Evolutionary conservation across 2,888 invertebrate genomes (phyloP), one percentile per base, ranked within the genome.

Genomic region (Cosmorhoe ocellata): DNA sequence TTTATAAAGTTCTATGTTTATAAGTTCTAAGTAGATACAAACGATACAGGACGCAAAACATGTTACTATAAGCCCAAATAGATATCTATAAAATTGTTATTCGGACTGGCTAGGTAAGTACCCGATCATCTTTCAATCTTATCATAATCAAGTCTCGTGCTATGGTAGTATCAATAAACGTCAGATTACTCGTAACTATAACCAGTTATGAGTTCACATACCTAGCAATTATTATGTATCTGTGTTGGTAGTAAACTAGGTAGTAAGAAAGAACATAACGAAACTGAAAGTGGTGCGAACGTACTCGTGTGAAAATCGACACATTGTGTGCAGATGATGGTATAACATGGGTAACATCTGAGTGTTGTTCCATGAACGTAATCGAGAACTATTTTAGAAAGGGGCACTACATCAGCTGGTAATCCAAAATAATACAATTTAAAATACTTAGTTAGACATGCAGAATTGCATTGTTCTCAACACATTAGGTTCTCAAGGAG

Each of bases 271-370:
- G n/a, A 67, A 67, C 65, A 69, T 65, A 59, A 54, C 40, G 79
- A 83, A 84, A 84, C 75, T 64, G 83, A 85, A 82, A 84, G 82
- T 77, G 69, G 69, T 79, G 78, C 74, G 74, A 83, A 79, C 60
- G 74, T 74, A 71, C 76, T 67, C 83, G 83, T 85, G 86, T 67
- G 86, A 85, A 82, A 69, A 61, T 56, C 66, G 51, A 66, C 68
- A 51, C 74, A 79, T 77, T 81, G 79, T 81, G 63, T 74, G 69
- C 67, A 70, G 72, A 76, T 74, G 70, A 62, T 62, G 53, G 55
- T 56, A 51, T 10, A 22, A 27, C 38, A 38, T 55, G 38, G 41
- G 58, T 58, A 59, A 43, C 43, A 43, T 27, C 27, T 30, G 27
- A 31, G 28, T 42, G 33, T 32, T 39, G 32, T 14, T 30, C 46